Evolutionary conservation across 2,888 invertebrate genomes (phyloP).

Genomic region (Melinopterus prodromus): DNA sequence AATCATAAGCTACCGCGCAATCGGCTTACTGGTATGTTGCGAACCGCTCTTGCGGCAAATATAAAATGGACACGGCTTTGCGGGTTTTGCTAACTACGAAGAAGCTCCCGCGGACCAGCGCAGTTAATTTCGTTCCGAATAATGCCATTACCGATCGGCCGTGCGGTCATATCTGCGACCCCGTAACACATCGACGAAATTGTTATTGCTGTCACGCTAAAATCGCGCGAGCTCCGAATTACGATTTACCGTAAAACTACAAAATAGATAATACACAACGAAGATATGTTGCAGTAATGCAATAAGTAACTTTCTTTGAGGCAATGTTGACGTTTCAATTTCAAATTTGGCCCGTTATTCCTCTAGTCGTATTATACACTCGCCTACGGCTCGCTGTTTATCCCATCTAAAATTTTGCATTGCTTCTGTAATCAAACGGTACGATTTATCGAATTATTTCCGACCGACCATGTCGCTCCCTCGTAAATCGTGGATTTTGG

Average conservation of each 20-base stretch:
- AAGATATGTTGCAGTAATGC: no score
- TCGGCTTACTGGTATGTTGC: neutral
- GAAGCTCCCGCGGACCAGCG: neutral
- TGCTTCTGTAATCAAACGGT: no score
- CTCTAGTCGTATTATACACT: no score
- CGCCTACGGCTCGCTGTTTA: no score
- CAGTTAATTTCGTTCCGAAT: neutral
- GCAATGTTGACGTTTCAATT: no score
- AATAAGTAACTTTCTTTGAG: no score
- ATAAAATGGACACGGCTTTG: constrained; percentile 4
- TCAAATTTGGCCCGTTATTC: no score
- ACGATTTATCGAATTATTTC: neutral
- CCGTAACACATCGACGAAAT: neutral
- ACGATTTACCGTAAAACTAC: neutral
- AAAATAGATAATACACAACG: neutral
- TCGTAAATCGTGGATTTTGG: neutral
- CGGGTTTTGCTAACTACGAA: neutral
- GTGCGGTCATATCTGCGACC: neutral
- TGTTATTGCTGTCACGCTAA: neutral
- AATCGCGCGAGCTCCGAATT: neutral
- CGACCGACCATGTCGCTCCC: neutral
- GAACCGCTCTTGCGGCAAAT: neutral
- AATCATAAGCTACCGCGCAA: neutral
- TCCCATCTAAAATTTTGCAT: no score
- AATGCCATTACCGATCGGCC: neutral